phyloP scores from a whole-genome alignment of 2,888 invertebrate genomes.

The Tryphoninae sp. region DNA sequence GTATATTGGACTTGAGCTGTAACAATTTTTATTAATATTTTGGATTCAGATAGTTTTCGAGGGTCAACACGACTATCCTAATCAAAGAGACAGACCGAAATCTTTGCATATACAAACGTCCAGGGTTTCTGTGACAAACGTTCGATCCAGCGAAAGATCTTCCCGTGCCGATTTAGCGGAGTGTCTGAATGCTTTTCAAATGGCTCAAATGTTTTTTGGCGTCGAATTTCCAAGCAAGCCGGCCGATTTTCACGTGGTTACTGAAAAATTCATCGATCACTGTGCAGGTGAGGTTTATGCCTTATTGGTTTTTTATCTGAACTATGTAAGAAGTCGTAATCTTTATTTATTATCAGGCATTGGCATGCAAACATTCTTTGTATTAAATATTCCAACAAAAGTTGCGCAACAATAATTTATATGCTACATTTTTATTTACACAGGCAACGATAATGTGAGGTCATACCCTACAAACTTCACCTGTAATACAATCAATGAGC shows the following conservation, averaged over 20 bases:
- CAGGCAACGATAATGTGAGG: constrained; percentile 78
- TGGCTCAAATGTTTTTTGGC: constrained; percentile 89
- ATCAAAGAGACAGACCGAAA: constrained; percentile 93
- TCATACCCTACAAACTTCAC: constrained; percentile 75
- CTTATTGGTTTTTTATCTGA: constrained; percentile 18
- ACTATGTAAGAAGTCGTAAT: no score
- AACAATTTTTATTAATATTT: constrained; percentile 42
- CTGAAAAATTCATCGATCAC: constrained; percentile 92
- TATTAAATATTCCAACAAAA: not conserved
- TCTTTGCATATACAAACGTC: constrained; percentile 93
- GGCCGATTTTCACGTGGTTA: constrained; percentile 89
- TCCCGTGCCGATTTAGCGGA: constrained; percentile 91
- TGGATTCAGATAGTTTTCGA: constrained; percentile 88
- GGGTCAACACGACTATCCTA: constrained; percentile 88
- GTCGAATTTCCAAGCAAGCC: constrained; percentile 89
- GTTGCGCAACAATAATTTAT: not conserved
- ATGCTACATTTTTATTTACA: constrained; percentile 4
- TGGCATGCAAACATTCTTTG: no score
- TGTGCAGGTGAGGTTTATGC: constrained; percentile 79
- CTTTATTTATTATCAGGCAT: no score
- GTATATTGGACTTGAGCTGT: constrained; percentile 23
- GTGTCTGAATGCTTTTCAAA: constrained; percentile 89
- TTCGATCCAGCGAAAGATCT: constrained; percentile 85
- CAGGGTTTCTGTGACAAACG: constrained; percentile 88
- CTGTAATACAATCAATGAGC: constrained; percentile 83